Evolutionary conservation across 2,113 vertebrate genomes (phyloP).

Genomic region (Bufo gargarizans): DNA sequence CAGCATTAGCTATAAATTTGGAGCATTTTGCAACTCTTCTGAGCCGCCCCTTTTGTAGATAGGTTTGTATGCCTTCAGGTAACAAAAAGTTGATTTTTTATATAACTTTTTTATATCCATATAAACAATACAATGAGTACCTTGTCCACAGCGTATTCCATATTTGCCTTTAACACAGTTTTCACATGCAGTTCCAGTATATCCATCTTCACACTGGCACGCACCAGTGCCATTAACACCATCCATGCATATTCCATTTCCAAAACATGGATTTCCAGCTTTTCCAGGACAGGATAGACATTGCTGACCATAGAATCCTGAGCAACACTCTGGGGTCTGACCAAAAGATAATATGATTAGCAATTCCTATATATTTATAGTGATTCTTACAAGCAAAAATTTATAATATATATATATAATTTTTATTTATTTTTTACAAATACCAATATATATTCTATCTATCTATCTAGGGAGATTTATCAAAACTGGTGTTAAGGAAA

Average conservation of each 20-base stretch:
- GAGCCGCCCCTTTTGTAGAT: too few relatives aligned
- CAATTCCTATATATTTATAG: neutral
- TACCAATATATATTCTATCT: too few relatives aligned
- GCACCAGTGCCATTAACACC: slow-evolving; percentile 79
- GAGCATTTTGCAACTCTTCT: too few relatives aligned
- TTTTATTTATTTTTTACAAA: too few relatives aligned
- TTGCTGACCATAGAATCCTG: slow-evolving; percentile 83
- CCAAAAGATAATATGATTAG: slow-evolving; percentile 43
- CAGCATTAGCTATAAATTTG: too few relatives aligned
- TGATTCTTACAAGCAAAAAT: neutral
- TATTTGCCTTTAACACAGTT: slow-evolving; percentile 78
- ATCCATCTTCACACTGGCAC: slow-evolving; percentile 78
- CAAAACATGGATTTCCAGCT: slow-evolving; percentile 72
- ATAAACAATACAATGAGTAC: slow-evolving; percentile 62
- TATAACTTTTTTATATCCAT: neutral
- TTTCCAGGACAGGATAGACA: slow-evolving; percentile 87
- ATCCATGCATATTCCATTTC: slow-evolving; percentile 83
- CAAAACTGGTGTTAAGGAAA: too few relatives aligned
- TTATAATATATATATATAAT: too few relatives aligned
- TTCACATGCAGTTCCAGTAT: slow-evolving; percentile 85
- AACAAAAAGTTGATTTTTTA: neutral
- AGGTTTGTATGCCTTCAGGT: neutral
- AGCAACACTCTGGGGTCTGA: slow-evolving; percentile 82
- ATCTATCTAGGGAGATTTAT: too few relatives aligned
- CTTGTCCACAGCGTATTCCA: slow-evolving; percentile 86